Percentiles rank a stretch among this genome's conserved stretches.
phyloP scores from a whole-genome alignment of 2,888 invertebrate genomes.

The Drosophila anomelani region DNA sequence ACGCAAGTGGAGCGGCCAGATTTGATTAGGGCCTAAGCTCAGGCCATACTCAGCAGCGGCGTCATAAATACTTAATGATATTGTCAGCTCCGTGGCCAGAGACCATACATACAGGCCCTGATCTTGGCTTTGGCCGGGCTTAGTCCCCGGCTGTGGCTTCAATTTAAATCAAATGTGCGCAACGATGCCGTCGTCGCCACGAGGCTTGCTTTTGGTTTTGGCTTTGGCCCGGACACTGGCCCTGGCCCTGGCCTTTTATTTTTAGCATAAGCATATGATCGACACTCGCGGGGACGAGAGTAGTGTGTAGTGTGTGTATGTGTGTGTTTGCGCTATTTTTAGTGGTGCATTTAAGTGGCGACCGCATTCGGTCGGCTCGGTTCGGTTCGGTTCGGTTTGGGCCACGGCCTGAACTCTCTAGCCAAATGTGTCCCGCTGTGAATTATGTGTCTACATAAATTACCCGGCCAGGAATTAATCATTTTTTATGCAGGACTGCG shows the following conservation, averaged over 20 bases:
- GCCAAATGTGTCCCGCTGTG: conserved; percentile 79
- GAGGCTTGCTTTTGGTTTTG: conserved; percentile 42
- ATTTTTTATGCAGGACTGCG: conserved; percentile 75
- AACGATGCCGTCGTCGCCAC: conserved; percentile 63
- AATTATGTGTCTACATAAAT: conserved; percentile 83
- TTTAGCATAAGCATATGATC: conserved; percentile 76
- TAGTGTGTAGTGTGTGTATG: conserved; percentile 5
- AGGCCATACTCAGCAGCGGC: conserved; percentile 56
- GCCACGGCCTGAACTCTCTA: conserved; percentile 73
- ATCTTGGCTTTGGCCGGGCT: conserved; percentile 54
- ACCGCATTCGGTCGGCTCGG: conserved; percentile 54
- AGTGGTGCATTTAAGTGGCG: conserved; percentile 75
- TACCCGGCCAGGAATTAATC: conserved; percentile 81
- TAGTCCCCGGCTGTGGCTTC: conserved; percentile 61
- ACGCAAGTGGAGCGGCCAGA: conserved; percentile 35
- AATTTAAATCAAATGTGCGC: conserved; percentile 79
- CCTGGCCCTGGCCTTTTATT: conserved; percentile 57
- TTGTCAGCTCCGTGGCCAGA: conserved; percentile 63
- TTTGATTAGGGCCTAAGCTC: conserved; percentile 61
- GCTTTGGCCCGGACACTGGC: conserved; percentile 20
- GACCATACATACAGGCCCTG: conserved; percentile 63
- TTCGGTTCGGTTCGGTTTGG: conserved; percentile 14
- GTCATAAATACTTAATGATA: conserved; percentile 80
- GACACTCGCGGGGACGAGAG: conserved; percentile 43
- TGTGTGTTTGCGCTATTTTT: conserved; percentile 66